Base-by-base conservation (phyloP, 2,888 invertebrate genomes). In the Callyntrura sp. region DNA sequence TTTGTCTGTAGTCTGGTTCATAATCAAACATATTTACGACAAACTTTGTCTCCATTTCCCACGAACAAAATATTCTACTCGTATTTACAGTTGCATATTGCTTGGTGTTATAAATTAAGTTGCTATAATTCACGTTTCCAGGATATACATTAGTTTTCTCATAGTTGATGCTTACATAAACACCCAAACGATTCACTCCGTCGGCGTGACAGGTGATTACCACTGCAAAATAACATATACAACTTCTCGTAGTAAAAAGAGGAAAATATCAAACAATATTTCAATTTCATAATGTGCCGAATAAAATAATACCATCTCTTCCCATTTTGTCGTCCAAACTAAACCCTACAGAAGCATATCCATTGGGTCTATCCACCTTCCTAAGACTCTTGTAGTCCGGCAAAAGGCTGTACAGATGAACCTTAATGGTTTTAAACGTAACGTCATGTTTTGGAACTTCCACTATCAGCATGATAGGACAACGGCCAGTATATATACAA, bases 341-440 rank as follows among this genome's bases (percentile, higher is more conserved):
- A 25, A 89, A 89, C 0, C 79, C 89, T 0, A 89, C 78, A 23
- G 89, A 45, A 48, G 79, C 89, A 55, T 25, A 89, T 0, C 89
- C 89, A 6, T 62, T n/a, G 0, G 89, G 89, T 45, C 84, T 5
- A 25, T 8, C n/a, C 6, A 65, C 73, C 25, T 89, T 84, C 8
- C 78, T 14, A 2, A 57, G 5, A 45, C 65, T 68, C 20, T 17
- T 55, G 17, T 28, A 57, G 12, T 84, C 76, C 0, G 78, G 65
- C 12, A 78, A 3, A 14, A 51, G 73, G 25, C 84, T 84, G 43
- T 68, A 84, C 0, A 89, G 6, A 28, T 79, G 51, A 12, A 55
- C 79, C n/a, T 11, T 79, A 45, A 86, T 57, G 4, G 17, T 35
- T 9, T 86, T 17, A n/a, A 86, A 86, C 0, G 65, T 28, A 6